Base-by-base conservation (phyloP, 2,113 vertebrate species). In the Albula goreensis region DNA sequence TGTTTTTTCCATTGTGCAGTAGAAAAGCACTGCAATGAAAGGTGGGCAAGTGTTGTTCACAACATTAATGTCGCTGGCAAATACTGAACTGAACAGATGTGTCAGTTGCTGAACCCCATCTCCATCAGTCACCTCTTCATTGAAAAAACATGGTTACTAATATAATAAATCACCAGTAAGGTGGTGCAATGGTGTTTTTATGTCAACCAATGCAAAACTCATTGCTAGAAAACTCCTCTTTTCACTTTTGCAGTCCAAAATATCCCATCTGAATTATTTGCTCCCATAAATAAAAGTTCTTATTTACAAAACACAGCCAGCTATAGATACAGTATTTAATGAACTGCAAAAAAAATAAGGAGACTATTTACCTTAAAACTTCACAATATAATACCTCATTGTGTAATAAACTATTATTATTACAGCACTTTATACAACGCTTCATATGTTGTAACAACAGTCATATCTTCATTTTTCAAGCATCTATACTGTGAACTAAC, bases 341-440 rank as follows among this genome's bases (percentile, higher is more conserved):
- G 22, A 74, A 74, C 1, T n/a, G 70, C 70, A 74, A 1, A 9
- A n/a, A 31, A 74, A 74, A 74, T 74, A 74, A 74, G 31, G 70
- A n/a, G n/a, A 74, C 70, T 74, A 25, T 74, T 74, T 74, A 74
- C n/a, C 70, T 74, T 74, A 2, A 74, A 25, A 74, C 8, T 31
- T 74, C 4, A 74, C 70, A 74, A 74, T n/a, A 74, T n/a, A 70
- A 17, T n/a, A 60, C 22, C 84, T 53, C 78, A 85, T 31, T 41
- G 49, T 4, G n/a, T 56, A 25, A 12, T 13, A 52, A 85, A 53
- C 53, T 49, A 79, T 80, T 74, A n/a, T 22, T 31, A 74, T 79
- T 79, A 79, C 84, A 80, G 31, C 80, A 51, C 77, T 57, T 79
- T 22, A 85, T 85, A 85, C 53, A 85, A 41, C 56, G 48, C 60